These are phyloP conservation scores for Crotalus helleri DNA, from an alignment of 2,113 vertebrate species.

Conservation along the genomic window DNA sequence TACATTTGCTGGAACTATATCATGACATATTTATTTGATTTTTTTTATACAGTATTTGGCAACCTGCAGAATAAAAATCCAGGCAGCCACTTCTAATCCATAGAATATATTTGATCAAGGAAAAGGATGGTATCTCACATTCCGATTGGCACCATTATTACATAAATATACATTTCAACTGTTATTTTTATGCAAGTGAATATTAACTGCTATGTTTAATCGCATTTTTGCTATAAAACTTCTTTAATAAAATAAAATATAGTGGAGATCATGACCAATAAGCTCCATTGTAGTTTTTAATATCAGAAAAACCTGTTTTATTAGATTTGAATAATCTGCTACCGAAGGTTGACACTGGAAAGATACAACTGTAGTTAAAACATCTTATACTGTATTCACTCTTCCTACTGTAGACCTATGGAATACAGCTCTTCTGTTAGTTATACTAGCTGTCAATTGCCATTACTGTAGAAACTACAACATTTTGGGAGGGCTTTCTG, in stretches of 20 bases:
- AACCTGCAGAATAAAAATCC: background rate
- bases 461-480: background rate
- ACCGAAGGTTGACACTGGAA: background rate
- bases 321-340: background rate
- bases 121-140: background rate
- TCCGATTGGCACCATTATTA: background rate
- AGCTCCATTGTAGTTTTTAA: slow-evolving; percentile 11
- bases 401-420: background rate
- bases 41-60: background rate
- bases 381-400: background rate
- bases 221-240: background rate
- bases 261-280: background rate
- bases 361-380: background rate
- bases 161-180: background rate
- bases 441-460: background rate
- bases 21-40: background rate
- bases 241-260: background rate
- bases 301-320: background rate
- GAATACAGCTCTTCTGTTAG: background rate
- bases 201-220: background rate
- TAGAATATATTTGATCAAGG: background rate
- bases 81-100: background rate
- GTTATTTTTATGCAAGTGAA: background rate
- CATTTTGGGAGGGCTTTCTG: background rate
- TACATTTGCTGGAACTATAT: background rate